Evolutionary conservation across 2,113 vertebrate genomes (phyloP), one percentile per base, ranked within the genome.

Genomic region (Campylomormyrus tamandua): DNA sequence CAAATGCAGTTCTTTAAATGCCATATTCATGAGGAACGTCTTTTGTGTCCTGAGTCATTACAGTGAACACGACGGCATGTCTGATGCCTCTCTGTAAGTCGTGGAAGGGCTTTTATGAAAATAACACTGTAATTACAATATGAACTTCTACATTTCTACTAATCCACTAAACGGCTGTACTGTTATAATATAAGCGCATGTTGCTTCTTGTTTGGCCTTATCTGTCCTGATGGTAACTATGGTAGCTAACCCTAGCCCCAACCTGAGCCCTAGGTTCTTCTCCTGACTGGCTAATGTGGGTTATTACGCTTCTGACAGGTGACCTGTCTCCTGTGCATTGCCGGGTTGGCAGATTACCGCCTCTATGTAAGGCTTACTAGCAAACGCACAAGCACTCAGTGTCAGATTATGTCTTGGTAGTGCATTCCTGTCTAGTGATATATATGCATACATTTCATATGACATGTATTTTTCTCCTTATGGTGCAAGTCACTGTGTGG

Each of bases 1-100:
- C 89, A 93, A 92, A 92, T 94, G 52, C 87, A 91, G 87, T 89
- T 90, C 93, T 93, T 88, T 7, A 89, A 58, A 90, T 93, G 88
- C 88, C 90, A 93, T 91, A 90, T 56, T 91, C 90, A 90, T 90
- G 91, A 93, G 91, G 21, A 70, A 90, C 90, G 83, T 91, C 86
- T 92, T 92, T 94, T 93, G 83, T 87, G 77, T 90, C 46, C 52
- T 24, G 1, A 31, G 46, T 89, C 85, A 89, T 94, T 94, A 90
- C 46, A n/a, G 27, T 45, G 70, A 5, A 31, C 42, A 42, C 52
- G 52, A 7, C 45, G 90, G 66, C 89, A 66, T 45, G 31, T 89
- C 31, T 89, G 83, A 24, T 21, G 7, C 70, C 50, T 52, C 49
- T 87, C 42, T 21, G 52, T 56, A 53, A n/a, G 31, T 87, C 13